phyloP scores from a whole-genome alignment of 1,140 invertebrate genomes.

The Riptortus pedestris region DNA sequence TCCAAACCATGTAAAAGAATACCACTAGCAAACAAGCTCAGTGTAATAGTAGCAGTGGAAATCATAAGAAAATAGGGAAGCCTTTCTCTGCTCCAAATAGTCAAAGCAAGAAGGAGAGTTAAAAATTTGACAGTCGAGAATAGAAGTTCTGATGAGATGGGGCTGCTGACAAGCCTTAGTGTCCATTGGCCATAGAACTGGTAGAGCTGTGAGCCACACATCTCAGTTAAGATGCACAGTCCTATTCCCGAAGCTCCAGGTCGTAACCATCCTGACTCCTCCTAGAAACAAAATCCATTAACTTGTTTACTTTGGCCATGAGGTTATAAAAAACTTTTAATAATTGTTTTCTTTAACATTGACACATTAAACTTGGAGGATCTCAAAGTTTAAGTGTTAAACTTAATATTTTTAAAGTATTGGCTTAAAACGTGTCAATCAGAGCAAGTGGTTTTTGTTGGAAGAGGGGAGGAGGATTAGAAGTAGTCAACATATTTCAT shows the following conservation, averaged over 20 bases:
- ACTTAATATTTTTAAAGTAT: background rate
- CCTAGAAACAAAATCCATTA: conserved; percentile 1
- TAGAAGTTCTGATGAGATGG: background rate
- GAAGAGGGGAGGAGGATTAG: too few relatives aligned
- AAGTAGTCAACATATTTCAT: too few relatives aligned
- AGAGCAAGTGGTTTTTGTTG: background rate
- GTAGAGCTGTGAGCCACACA: conserved; percentile 1
- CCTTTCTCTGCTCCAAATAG: background rate
- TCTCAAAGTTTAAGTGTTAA: background rate
- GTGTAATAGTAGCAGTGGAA: background rate
- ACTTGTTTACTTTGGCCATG: too few relatives aligned
- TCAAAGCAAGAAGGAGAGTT: background rate
- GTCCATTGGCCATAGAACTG: conserved; percentile 2
- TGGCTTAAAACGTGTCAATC: background rate
- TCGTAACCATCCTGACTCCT: background rate
- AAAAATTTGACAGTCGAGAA: background rate
- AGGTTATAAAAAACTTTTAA: background rate
- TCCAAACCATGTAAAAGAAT: conserved; percentile 5
- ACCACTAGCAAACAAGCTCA: background rate
- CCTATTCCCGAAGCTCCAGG: background rate
- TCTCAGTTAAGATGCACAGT: background rate
- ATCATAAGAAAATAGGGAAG: background rate
- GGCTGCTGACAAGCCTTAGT: background rate
- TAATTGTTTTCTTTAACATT: background rate
- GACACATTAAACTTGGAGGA: background rate